Base-by-base conservation (phyloP, 2,113 vertebrate species). In the Crypturellus undulatus region DNA sequence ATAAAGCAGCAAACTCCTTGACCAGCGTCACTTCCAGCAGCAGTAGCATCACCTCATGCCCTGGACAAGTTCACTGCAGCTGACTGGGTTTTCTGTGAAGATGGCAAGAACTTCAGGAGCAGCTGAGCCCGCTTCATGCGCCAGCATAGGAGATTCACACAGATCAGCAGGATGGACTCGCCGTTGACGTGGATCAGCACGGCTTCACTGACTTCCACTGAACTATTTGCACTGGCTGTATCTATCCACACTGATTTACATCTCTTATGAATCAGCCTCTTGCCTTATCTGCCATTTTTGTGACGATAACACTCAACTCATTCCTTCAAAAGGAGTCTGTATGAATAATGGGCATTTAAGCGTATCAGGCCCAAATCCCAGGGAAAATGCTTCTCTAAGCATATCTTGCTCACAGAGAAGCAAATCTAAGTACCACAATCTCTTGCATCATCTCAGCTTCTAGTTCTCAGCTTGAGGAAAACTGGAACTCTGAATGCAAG, bases 401-500 rank as follows among this genome's bases (percentile, higher is more conserved):
- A 79, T n/a, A 85, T 70, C 56, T 38, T 86, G 93, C 73, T 88
- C 60, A 85, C 45, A 94, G 76, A 90, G 32, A 71, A 71, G 24
- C 75, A 95, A 58, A 87, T 77, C 36, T 26, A 85, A 81, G 49
- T 28, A 69, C 19, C 28, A 18, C 28, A 73, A 62, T 64, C 81
- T 79, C 80, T 60, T 34, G 78, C 80, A 87, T 34, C 42, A 86
- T 87, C 85, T 88, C 76, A 80, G 90, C 34, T 3, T 0, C 72
- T 18, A 84, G 79, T 90, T 82, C 85, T 62, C 68, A 94, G 85
- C 72, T 93, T 77, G 72, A 92, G 85, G 68, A 94, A 93, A 88
- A 11, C 47, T 26, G 87, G 78, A 93, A 84, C 40, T 77, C 56
- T 56, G 60, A 95, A 47, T 47, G 36, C 32, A 67, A 93, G 47